Percentiles rank a stretch among this genome's conserved stretches.
Conservation (phyloP, 2,888 invertebrate species). For the Sinodicranocentrus sp. region DNA sequence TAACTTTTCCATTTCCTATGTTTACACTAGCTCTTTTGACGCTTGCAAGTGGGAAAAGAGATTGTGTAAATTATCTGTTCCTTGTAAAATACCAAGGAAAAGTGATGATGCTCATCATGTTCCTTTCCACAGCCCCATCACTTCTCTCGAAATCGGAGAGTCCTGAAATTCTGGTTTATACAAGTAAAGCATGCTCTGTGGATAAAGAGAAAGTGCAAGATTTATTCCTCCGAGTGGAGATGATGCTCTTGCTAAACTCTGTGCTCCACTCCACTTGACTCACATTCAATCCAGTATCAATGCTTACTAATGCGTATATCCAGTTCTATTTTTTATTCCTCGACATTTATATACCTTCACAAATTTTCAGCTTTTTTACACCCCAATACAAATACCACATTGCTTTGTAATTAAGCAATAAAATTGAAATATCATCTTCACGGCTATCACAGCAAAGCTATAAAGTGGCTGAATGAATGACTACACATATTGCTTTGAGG, state of each 20-base stretch:
- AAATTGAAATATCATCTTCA: background rate
- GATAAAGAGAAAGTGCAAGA: conserved; percentile 36
- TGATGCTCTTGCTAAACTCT: too few species aligned
- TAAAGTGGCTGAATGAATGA: background rate
- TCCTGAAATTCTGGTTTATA: too few species aligned
- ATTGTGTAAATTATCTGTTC: conserved; percentile 64
- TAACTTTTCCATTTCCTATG: conserved; percentile 54
- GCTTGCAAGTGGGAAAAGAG: conserved; percentile 46
- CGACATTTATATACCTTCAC: too few species aligned
- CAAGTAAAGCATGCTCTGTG: too few species aligned
- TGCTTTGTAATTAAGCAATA: conserved; percentile 64
- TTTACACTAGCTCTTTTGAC: conserved; percentile 57
- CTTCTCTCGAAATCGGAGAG: conserved; percentile 47
- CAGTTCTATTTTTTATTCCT: background rate
- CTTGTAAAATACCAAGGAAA: conserved; percentile 44
- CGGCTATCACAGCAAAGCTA: background rate
- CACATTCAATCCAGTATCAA: too few species aligned
- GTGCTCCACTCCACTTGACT: too few species aligned
- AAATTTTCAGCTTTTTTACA: too few species aligned
- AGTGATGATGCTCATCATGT: conserved; percentile 43
- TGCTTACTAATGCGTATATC: too few species aligned
- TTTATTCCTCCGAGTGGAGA: conserved; percentile 34
- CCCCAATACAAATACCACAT: conserved; percentile 1
- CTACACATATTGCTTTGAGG: background rate
- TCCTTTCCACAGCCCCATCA: conserved; percentile 48